Percentiles rank a stretch among this genome's conserved stretches.
phyloP scores from a whole-genome alignment of 2,113 vertebrate genomes.

The Trochalopteron elliotii region DNA sequence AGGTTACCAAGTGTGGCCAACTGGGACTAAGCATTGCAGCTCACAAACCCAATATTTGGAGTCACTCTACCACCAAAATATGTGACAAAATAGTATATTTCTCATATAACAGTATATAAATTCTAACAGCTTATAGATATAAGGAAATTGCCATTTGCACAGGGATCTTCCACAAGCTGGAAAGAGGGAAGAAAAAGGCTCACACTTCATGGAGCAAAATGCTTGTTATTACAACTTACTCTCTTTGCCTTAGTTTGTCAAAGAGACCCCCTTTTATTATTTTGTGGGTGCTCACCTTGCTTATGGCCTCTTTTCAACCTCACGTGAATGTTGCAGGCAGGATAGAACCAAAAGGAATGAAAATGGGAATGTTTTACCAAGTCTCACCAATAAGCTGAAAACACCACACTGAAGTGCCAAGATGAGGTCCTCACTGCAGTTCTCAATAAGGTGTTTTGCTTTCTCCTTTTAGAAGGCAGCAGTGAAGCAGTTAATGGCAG shows the following conservation, averaged over 20 bases:
- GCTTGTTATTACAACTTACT: background rate
- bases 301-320: background rate
- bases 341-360: background rate
- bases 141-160: background rate
- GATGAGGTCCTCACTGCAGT: background rate
- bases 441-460: background rate
- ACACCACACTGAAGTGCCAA: accelerated
- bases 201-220: background rate
- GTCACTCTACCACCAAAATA: background rate
- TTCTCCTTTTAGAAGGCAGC: background rate
- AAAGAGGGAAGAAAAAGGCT: background rate
- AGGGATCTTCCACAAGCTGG: background rate
- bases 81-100: background rate
- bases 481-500: background rate
- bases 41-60: background rate
- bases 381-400: background rate
- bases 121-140: background rate
- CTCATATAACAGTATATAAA: background rate
- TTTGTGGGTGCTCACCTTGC: background rate
- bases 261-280: background rate
- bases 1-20: background rate
- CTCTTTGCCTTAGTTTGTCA: background rate
- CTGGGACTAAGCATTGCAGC: background rate
- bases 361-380: background rate
- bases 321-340: background rate